Evolutionary conservation across 2,888 invertebrate genomes (phyloP).

Genomic region (Pegoplata infirma): DNA sequence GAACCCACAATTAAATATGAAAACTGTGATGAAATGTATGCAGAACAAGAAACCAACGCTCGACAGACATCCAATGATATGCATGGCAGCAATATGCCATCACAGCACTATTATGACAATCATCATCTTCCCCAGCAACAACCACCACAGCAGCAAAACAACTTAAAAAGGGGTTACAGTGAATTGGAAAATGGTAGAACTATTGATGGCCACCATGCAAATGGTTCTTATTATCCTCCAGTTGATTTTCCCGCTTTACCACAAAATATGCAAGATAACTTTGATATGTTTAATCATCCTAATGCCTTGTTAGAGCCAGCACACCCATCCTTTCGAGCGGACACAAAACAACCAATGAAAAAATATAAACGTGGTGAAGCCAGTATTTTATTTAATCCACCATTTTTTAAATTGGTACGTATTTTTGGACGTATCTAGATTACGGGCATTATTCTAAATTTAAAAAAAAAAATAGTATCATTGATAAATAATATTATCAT

Average conservation of each 20-base stretch:
- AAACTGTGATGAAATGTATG: constrained; percentile 62
- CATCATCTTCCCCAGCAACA: not conserved
- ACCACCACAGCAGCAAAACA: not conserved
- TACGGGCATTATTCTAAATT: too few species aligned
- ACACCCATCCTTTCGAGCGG: not conserved
- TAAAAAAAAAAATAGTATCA: too few species aligned
- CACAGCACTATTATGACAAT: not conserved
- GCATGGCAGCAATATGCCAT: not conserved
- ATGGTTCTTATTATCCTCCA: constrained; percentile 5
- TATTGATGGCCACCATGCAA: not conserved
- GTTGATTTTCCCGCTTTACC: not conserved
- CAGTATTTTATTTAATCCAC: constrained; percentile 62
- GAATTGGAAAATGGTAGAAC: constrained; percentile 13
- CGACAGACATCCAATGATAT: not conserved
- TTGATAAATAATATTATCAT: too few species aligned
- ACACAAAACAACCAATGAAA: constrained; percentile 42
- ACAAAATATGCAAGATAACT: not conserved
- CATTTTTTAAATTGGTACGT: constrained; percentile 65
- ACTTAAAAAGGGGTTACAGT: constrained; percentile 10
- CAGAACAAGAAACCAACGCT: constrained; percentile 4
- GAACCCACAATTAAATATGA: constrained; percentile 64
- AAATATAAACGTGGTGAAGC: constrained; percentile 60
- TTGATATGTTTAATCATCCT: constrained; percentile 25
- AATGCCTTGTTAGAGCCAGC: not conserved
- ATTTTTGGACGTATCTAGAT: too few species aligned